Conservation (phyloP, 2,797 vertebrate species). For the Poecilia picta region DNA sequence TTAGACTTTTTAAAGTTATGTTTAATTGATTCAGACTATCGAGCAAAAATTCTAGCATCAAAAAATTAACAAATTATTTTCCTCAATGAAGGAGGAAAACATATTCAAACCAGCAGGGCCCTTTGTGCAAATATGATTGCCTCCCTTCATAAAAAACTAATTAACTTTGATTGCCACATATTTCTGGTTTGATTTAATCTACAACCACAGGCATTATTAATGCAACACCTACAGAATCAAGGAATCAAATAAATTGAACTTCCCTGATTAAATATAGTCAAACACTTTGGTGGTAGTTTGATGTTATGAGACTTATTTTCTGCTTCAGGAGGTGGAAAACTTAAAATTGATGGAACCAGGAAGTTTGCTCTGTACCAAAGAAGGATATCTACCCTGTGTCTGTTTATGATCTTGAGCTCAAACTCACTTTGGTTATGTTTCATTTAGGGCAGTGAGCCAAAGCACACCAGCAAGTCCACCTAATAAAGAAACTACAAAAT, state of each 20-base stretch:
- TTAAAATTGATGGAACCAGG: background rate
- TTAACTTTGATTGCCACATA: background rate
- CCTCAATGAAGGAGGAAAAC: background rate
- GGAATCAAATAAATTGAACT: background rate
- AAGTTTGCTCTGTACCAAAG: background rate
- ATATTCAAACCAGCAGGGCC: background rate
- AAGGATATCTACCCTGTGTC: background rate
- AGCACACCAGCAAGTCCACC: background rate
- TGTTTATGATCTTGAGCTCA: background rate
- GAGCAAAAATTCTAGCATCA: background rate
- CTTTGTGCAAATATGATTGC: background rate
- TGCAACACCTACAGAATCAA: background rate
- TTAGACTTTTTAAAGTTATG: background rate
- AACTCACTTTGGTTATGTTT: background rate
- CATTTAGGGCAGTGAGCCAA: background rate
- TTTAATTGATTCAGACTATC: background rate
- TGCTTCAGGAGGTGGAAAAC: background rate
- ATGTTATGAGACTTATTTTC: background rate
- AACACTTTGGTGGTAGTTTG: background rate
- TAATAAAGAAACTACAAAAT: background rate
- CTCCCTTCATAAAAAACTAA: background rate
- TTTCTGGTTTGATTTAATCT: background rate
- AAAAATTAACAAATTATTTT: background rate
- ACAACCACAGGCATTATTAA: background rate
- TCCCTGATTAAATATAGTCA: background rate